Conservation (phyloP, 2,113 vertebrate genomes). For the Nipponia nippon region DNA sequence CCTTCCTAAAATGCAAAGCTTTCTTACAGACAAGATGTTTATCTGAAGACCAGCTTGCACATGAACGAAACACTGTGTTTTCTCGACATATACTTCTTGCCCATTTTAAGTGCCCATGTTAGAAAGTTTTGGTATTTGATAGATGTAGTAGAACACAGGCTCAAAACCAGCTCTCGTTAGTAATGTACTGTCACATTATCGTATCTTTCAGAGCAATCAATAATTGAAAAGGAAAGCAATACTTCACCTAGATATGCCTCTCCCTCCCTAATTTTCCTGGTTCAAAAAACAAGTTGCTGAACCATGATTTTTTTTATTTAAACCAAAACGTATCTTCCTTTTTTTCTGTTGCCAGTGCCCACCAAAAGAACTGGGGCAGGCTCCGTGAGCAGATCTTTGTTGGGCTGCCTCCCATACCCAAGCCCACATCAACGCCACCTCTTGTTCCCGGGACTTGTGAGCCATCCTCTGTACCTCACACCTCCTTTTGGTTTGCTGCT, state of each 20-base stretch:
- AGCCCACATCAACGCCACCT: neutral
- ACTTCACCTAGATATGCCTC: neutral
- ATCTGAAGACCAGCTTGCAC: neutral
- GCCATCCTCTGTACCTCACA: neutral
- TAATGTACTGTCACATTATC: neutral
- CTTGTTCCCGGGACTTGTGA: neutral
- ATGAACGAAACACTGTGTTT: neutral
- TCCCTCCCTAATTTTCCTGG: neutral
- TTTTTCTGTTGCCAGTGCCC: neutral
- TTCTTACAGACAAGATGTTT: neutral
- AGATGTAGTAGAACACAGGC: neutral
- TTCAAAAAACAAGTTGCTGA: neutral
- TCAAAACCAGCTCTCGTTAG: neutral
- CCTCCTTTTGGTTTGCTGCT: neutral
- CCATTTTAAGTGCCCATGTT: neutral
- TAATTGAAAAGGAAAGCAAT: neutral
- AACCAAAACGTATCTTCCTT: neutral
- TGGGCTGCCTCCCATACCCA: neutral
- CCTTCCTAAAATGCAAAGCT: neutral
- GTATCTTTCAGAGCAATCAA: neutral
- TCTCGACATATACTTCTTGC: neutral
- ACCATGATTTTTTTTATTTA: neutral
- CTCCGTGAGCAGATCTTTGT: neutral
- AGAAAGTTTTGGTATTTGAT: neutral
- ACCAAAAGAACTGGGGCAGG: rapidly evolving